These are phyloP conservation scores for Poeciliopsis retropinna DNA, from an alignment of 2,113 vertebrate species.

Conservation along the genomic window DNA sequence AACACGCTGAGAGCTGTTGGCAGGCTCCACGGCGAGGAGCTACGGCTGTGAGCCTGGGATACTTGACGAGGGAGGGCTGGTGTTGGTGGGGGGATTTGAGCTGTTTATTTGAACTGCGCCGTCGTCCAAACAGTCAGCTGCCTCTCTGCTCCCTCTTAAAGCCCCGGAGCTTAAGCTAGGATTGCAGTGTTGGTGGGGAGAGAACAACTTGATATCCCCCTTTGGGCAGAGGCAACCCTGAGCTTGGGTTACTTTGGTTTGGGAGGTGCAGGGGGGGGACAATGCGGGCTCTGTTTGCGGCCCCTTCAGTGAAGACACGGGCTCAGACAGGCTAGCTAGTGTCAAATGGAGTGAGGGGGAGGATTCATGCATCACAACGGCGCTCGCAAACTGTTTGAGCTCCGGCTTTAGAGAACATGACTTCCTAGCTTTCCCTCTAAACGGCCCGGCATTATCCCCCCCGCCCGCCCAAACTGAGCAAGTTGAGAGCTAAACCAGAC, in stretches of 20 bases:
- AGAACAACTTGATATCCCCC: slow-evolving; percentile 78
- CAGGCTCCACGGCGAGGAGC: slow-evolving; percentile 56
- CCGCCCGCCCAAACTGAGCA: slow-evolving; percentile 17
- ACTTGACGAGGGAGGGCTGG: slow-evolving; percentile 52
- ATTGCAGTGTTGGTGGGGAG: slow-evolving; percentile 67
- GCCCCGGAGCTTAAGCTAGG: slow-evolving; percentile 65
- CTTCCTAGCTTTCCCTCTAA: slow-evolving; percentile 65
- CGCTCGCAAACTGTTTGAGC: slow-evolving; percentile 52
- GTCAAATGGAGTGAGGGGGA: slow-evolving; percentile 66
- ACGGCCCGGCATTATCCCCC: slow-evolving; percentile 48
- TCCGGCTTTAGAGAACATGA: slow-evolving; percentile 52
- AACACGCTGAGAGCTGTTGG: slow-evolving; percentile 61
- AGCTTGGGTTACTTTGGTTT: slow-evolving; percentile 75
- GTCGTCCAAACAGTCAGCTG: slow-evolving; percentile 79
- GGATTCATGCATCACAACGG: slow-evolving; percentile 76
- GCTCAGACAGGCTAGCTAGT: slow-evolving; percentile 74
- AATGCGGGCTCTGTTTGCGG: slow-evolving; percentile 77
- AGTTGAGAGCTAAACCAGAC: slow-evolving; percentile 67
- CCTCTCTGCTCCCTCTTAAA: slow-evolving; percentile 73
- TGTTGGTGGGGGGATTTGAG: slow-evolving; percentile 59
- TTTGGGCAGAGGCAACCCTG: slow-evolving; percentile 61
- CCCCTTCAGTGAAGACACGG: slow-evolving; percentile 67
- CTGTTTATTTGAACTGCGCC: slow-evolving; percentile 81
- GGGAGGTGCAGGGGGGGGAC: slow-evolving; percentile 55
- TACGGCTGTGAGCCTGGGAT: slow-evolving; percentile 57